These are phyloP conservation scores for Microcebus lehilahytsara DNA, from an alignment of 2,113 vertebrate species.

Conservation along the genomic window DNA sequence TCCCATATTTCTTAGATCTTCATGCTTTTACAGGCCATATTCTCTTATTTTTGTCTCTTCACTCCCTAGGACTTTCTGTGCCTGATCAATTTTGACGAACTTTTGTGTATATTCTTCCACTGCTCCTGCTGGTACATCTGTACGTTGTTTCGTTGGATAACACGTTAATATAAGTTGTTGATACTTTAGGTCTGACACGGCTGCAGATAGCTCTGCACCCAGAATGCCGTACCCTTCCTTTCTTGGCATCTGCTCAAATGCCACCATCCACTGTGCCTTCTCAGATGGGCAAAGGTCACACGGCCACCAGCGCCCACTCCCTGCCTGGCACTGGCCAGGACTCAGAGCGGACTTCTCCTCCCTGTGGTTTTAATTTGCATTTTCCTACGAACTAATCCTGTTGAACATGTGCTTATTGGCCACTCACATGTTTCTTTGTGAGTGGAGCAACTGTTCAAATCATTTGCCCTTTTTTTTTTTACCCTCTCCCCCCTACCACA, in stretches of 20 bases:
- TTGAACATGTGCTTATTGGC: not conserved
- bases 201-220: slow-evolving; percentile 83
- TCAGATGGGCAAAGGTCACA: not conserved
- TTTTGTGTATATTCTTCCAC: slow-evolving; percentile 76
- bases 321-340: not conserved
- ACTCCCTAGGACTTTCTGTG: slow-evolving; percentile 92
- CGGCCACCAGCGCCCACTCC: not conserved
- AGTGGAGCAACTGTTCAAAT: not conserved
- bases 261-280: slow-evolving; percentile 74
- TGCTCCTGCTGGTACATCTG: slow-evolving; percentile 83
- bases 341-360: not conserved
- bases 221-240: slow-evolving; percentile 90
- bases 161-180: slow-evolving; percentile 88
- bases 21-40: slow-evolving; percentile 89
- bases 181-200: slow-evolving; percentile 85
- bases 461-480: not conserved
- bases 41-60: slow-evolving; percentile 88
- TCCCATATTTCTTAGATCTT: not conserved
- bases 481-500: not conserved
- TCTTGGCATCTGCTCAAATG: slow-evolving; percentile 59
- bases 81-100: slow-evolving; percentile 91
- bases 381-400: not conserved
- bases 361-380: not conserved
- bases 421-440: not conserved
- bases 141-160: slow-evolving; percentile 90